Evolutionary conservation across 2,888 invertebrate species (phyloP).

Genomic region (Temnothorax unifasciatus): DNA sequence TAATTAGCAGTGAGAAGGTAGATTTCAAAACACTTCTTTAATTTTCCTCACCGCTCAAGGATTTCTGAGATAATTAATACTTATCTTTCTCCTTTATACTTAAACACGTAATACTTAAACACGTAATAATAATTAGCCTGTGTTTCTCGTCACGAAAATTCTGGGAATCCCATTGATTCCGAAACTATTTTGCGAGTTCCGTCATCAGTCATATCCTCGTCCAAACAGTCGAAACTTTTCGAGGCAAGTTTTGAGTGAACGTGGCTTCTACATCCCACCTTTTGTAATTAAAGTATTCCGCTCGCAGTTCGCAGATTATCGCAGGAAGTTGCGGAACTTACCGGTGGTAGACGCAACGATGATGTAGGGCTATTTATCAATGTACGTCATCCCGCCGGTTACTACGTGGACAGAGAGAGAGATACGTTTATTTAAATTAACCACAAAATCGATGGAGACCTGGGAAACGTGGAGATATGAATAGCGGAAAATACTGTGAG

Average conservation of each 20-base stretch:
- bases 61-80: slow-evolving; percentile 59
- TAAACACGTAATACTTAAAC: slow-evolving; percentile 40
- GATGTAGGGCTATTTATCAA: slow-evolving; percentile 46
- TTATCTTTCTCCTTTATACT: slow-evolving; percentile 38
- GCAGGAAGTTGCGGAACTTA: slow-evolving; percentile 26
- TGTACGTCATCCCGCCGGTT: slow-evolving; percentile 27
- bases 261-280: neutral
- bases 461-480: neutral
- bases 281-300: slow-evolving; percentile 41
- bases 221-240: slow-evolving; percentile 29
- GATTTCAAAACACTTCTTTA: slow-evolving; percentile 35
- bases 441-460: slow-evolving; percentile 29
- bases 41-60: slow-evolving; percentile 11
- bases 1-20: neutral
- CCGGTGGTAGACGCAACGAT: slow-evolving; percentile 1
- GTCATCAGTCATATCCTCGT: slow-evolving; percentile 60
- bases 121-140: slow-evolving; percentile 41
- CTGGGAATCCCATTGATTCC: slow-evolving; percentile 48
- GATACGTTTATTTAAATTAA: slow-evolving; percentile 46
- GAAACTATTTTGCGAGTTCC: slow-evolving; percentile 55
- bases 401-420: neutral
- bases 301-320: slow-evolving; percentile 42
- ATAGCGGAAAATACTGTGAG: neutral
- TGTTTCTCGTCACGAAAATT: slow-evolving; percentile 53
- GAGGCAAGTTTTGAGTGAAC: slow-evolving; percentile 21